phyloP scores from a whole-genome alignment of 1,140 invertebrate species.

The Eriosoma lanigerum region DNA sequence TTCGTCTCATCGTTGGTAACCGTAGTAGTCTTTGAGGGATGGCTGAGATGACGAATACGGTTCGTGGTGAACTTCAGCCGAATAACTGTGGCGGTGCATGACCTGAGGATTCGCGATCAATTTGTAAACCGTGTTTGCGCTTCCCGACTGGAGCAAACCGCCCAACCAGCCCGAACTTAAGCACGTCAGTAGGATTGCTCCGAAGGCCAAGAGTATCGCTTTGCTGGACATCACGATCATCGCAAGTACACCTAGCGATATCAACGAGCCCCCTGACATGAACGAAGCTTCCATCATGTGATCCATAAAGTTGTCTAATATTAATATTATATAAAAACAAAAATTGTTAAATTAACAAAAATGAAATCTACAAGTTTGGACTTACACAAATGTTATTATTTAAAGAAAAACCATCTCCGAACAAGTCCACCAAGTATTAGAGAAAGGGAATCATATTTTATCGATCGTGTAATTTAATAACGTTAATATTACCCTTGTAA shows the following conservation, averaged over 20 bases:
- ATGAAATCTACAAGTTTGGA: too few species aligned
- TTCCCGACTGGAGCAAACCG: constrained; percentile 60
- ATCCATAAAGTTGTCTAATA: constrained; percentile 57
- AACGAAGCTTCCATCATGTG: constrained; percentile 59
- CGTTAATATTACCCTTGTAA: too few species aligned
- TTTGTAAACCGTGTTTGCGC: constrained; percentile 75
- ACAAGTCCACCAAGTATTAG: too few species aligned
- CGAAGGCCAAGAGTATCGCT: constrained; percentile 76
- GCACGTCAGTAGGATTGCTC: constrained; percentile 71
- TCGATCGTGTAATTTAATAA: too few species aligned
- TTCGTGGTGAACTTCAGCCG: constrained; percentile 68
- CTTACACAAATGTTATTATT: too few species aligned
- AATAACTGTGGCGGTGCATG: constrained; percentile 70
- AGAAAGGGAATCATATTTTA: too few species aligned
- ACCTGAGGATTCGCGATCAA: constrained; percentile 79
- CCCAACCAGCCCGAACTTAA: constrained; percentile 60
- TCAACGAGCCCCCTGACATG: constrained; percentile 66
- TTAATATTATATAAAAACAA: background rate
- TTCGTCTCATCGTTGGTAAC: background rate
- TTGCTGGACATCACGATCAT: constrained; percentile 76
- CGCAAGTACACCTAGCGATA: constrained; percentile 71
- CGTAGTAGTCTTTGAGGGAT: background rate
- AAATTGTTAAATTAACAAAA: too few species aligned
- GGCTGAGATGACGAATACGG: background rate
- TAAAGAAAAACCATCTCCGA: too few species aligned